phyloP scores from a whole-genome alignment of 2,888 invertebrate genomes.

The Cheilosia pagana region DNA sequence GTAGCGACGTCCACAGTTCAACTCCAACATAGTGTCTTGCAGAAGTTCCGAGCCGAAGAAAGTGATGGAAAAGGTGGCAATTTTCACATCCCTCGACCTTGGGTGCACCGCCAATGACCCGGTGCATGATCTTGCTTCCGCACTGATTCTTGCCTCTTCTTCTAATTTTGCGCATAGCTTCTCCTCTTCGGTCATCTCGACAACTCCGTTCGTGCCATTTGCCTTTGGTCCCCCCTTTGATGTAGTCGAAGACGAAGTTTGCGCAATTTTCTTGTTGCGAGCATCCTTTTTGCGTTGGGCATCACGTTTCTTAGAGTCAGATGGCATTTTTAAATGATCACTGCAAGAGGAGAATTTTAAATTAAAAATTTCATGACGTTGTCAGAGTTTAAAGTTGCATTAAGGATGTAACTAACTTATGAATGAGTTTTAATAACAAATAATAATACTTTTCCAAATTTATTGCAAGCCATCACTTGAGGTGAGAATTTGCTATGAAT shows the following conservation, averaged over 20 bases:
- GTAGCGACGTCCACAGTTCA: conserved; percentile 98
- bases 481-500: too few species aligned
- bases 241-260: conserved; percentile 81
- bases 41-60: conserved; percentile 99
- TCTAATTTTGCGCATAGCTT: conserved; percentile 93
- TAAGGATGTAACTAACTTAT: too few species aligned
- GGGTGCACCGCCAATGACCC: conserved; percentile 98
- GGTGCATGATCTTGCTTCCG: conserved; percentile 96
- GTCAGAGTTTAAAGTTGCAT: background rate
- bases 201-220: conserved; percentile 88
- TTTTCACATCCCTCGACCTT: conserved; percentile 97
- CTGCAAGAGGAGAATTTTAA: conserved; percentile 17
- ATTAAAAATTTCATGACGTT: background rate
- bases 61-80: conserved; percentile 97
- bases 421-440: background rate
- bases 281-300: conserved; percentile 99
- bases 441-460: too few species aligned
- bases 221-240: conserved; percentile 84
- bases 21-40: conserved; percentile 96
- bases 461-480: too few species aligned
- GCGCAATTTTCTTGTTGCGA: conserved; percentile 85
- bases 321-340: conserved; percentile 90
- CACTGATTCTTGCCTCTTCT: conserved; percentile 95
- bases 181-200: conserved; percentile 85
- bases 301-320: conserved; percentile 99